A percentile compares a stretch with the other conserved stretches of the same genome.
phyloP scores from a whole-genome alignment of 2,888 invertebrate species.

The Elysia crispata region DNA sequence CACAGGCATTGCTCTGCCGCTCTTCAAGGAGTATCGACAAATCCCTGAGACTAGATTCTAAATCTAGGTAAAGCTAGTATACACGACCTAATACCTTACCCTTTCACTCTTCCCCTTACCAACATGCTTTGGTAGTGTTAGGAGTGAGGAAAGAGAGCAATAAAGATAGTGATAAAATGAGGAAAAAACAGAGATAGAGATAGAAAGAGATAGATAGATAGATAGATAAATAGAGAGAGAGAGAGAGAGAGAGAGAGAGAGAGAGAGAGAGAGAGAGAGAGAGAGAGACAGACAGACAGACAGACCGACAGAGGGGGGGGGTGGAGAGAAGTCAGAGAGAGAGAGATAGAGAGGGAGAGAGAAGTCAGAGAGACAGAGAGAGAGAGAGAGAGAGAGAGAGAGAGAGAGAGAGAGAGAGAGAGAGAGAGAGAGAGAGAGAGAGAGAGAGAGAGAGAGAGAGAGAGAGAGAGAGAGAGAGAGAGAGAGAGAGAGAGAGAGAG shows the following conservation, averaged over 20 bases:
- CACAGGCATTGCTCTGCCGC: no score
- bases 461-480: not conserved
- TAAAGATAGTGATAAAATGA: constrained; percentile 16
- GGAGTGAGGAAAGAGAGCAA: not conserved
- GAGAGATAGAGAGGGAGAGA: not conserved
- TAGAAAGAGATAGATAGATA: not conserved
- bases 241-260: constrained; percentile 18
- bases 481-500: not conserved
- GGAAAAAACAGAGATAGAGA: constrained; percentile 17
- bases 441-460: not conserved
- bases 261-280: not conserved
- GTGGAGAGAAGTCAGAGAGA: not conserved
- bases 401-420: not conserved
- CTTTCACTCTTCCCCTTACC: no score
- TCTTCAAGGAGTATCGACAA: no score
- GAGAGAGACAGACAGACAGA: not conserved
- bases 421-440: not conserved
- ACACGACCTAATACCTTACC: no score
- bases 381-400: not conserved
- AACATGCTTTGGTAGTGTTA: no score
- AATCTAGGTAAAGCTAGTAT: no score
- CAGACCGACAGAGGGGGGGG: not conserved
- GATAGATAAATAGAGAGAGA: constrained; percentile 21
- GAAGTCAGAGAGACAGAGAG: no score
- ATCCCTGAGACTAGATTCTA: not conserved